These are phyloP conservation scores for Phoeniculus purpureus DNA, from an alignment of 2,797 vertebrate genomes.

Conservation along the genomic window DNA sequence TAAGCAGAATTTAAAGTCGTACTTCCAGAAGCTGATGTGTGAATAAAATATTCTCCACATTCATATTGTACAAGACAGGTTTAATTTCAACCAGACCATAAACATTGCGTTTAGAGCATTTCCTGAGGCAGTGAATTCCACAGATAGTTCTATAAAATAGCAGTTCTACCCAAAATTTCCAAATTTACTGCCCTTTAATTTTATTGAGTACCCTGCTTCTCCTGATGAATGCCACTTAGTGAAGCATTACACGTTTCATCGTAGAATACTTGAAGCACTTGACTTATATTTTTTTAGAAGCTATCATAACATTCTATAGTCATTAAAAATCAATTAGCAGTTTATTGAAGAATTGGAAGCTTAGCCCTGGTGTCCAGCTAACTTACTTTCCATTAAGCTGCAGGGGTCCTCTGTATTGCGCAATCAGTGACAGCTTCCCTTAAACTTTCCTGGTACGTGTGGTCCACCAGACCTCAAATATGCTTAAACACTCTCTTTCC, in stretches of 20 bases:
- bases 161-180: not conserved
- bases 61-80: not conserved
- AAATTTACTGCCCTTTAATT: not conserved
- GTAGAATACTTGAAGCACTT: not conserved
- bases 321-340: not conserved
- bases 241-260: not conserved
- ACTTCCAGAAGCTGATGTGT: not conserved
- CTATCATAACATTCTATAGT: not conserved
- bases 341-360: not conserved
- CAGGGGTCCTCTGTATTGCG: not conserved
- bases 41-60: not conserved
- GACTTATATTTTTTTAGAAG: not conserved
- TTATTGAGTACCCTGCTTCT: not conserved
- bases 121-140: not conserved
- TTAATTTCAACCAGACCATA: not conserved
- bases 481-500: not conserved
- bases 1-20: not conserved
- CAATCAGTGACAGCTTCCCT: not conserved
- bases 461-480: not conserved
- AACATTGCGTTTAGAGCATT: not conserved
- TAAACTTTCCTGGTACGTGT: not conserved
- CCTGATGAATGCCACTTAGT: not conserved
- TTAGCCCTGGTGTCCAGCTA: not conserved
- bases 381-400: not conserved
- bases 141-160: not conserved